Evolutionary conservation across 2,797 vertebrate species (phyloP), one percentile per base, ranked within the genome.

Genomic region (Cottoperca gobio): DNA sequence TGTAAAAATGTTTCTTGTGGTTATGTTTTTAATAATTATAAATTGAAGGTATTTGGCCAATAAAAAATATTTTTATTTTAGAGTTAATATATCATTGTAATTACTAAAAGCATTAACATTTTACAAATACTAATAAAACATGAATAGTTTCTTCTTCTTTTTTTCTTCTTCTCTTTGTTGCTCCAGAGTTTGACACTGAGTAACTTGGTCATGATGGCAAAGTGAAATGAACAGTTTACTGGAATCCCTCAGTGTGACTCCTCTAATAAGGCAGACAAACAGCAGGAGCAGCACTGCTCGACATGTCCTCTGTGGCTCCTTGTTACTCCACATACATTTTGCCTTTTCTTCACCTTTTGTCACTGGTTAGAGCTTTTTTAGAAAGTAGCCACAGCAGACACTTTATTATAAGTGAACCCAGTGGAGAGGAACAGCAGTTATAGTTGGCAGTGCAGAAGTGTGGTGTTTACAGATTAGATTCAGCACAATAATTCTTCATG

Each of bases 191-290:
- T 66, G 74, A 78, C 33, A 6, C 54, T 57, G 64, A 77, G 49
- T 40, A 42, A 59, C 43, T 13, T 57, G 39, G 63, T 55, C 64
- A 52, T 33, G 54, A 24, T 35, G 66, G 33, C 46, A 19, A 76
- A 73, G 49, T 52, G 52, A 72, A 73, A 40, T 42, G 57, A 75
- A 65, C 48, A 66, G 59, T 76, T 73, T 16, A 46, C 60, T 50
- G 33, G 49, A 76, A 61, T 64, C 45, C 48, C 83, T 82, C 84
- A 74, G 83, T 60, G 37, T 76, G 84, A 82, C 50, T 77, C 53
- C 62, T 59, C 35, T 89, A 87, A 88, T 76, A 77, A 87, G 77
- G 71, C 72, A 21, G 69, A 49, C 66, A 54, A 70, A 70, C 80
- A 59, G 78, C 73, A 72, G 55, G 48, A 66, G 82, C 75, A 73